A percentile compares a stretch with the other conserved stretches of the same genome.
Conservation (phyloP, 2,113 vertebrate genomes). For the Halcyon malimbica region DNA sequence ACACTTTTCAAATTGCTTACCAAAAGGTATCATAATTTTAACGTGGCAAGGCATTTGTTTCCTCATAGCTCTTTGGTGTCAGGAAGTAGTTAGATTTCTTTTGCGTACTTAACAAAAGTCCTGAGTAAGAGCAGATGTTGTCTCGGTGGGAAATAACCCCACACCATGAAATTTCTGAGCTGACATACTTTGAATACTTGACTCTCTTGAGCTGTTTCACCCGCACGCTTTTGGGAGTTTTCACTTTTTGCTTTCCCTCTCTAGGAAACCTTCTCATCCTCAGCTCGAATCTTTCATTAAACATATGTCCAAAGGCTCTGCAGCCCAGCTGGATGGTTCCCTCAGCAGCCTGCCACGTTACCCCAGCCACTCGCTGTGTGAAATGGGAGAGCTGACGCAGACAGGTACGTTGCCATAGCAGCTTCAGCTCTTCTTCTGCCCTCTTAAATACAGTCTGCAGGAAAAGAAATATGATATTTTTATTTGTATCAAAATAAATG, state of each 20-base stretch:
- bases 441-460: not conserved
- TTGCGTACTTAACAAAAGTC: not conserved
- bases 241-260: constrained; percentile 6
- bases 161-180: not conserved
- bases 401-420: constrained; percentile 79
- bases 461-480: not conserved
- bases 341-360: constrained; percentile 88
- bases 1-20: not conserved
- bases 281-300: constrained; percentile 87
- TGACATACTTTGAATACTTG: constrained; percentile 4
- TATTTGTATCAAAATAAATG: not conserved
- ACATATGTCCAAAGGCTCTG: constrained; percentile 86
- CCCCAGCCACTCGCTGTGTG: constrained; percentile 89
- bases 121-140: constrained; percentile 20
- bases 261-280: constrained; percentile 90
- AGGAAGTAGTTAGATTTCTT: not conserved
- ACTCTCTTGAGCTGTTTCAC: not conserved
- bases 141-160: not conserved
- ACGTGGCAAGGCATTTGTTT: not conserved
- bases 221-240: not conserved
- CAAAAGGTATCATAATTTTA: not conserved
- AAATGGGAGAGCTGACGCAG: constrained; percentile 96
- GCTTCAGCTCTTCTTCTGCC: not conserved
- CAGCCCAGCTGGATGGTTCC: constrained; percentile 85
- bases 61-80: not conserved